Conservation (phyloP, 2,113 vertebrate genomes). For the Psettodes erumei region DNA sequence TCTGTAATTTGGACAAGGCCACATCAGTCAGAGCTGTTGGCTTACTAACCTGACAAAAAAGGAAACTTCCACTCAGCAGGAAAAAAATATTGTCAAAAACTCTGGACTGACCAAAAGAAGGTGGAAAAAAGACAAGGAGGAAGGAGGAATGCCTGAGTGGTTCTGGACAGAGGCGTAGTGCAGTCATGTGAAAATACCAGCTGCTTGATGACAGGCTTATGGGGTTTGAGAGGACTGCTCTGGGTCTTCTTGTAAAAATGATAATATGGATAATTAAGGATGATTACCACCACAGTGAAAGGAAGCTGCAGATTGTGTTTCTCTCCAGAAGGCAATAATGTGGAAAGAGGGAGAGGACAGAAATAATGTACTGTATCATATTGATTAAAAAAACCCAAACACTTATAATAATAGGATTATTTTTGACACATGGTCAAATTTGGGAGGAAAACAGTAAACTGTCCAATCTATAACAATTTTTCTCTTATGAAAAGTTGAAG, state of each 20-base stretch:
- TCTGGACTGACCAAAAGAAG: background rate
- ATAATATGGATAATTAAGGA: constrained; percentile 29
- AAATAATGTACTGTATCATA: background rate
- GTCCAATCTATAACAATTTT: background rate
- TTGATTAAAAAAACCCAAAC: no score
- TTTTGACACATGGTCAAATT: background rate
- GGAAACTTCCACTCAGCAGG: background rate
- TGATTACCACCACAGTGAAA: constrained; percentile 22
- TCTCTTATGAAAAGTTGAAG: background rate
- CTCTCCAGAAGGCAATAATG: background rate
- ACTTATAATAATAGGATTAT: background rate
- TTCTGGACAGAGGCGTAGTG: background rate
- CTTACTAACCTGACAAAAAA: background rate
- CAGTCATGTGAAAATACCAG: constrained; percentile 10
- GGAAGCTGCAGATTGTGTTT: background rate
- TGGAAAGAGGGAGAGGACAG: background rate
- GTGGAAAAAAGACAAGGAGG: background rate
- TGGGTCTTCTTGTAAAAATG: constrained; percentile 2
- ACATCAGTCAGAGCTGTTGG: constrained; percentile 12
- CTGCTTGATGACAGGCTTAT: background rate
- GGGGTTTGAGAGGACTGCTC: background rate
- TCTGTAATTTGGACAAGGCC: constrained; percentile 11
- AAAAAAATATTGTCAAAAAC: constrained; percentile 2
- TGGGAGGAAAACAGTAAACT: background rate
- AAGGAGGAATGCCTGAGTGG: background rate